These are phyloP conservation scores for Agriopis marginaria DNA, from an alignment of 2,888 invertebrate species.

Conservation along the genomic window DNA sequence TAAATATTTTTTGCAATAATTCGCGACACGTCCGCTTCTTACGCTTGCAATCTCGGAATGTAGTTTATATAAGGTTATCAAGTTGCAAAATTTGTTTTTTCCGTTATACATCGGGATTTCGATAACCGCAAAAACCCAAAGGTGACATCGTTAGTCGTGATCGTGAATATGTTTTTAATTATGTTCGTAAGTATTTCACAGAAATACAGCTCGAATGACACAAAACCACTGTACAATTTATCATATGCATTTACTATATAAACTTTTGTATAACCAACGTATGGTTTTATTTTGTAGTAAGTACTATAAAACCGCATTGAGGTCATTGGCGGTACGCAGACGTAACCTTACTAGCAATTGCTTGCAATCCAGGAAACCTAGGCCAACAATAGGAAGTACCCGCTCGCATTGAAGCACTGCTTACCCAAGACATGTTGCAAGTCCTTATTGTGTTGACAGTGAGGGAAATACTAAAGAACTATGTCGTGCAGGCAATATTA, in stretches of 20 bases:
- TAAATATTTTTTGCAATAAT: no score
- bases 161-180: neutral
- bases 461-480: constrained; percentile 26
- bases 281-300: neutral
- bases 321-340: constrained; percentile 6
- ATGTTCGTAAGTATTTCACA: neutral
- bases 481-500: constrained; percentile 39
- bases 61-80: constrained; percentile 1
- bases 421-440: constrained; percentile 43
- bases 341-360: constrained; percentile 21
- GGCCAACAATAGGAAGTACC: constrained; percentile 29
- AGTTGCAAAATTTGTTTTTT: constrained; percentile 2
- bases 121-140: neutral
- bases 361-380: constrained; percentile 35
- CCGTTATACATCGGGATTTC: neutral
- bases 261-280: neutral
- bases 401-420: constrained; percentile 13
- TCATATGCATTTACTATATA: no score
- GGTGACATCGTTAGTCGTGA: neutral
- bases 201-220: neutral
- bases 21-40: no score
- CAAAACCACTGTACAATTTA: neutral
- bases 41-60: no score
- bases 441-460: constrained; percentile 34
- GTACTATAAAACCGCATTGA: neutral